These are phyloP conservation scores for Tricholaema leucomelas DNA, from an alignment of 2,113 vertebrate genomes.

Conservation along the genomic window DNA sequence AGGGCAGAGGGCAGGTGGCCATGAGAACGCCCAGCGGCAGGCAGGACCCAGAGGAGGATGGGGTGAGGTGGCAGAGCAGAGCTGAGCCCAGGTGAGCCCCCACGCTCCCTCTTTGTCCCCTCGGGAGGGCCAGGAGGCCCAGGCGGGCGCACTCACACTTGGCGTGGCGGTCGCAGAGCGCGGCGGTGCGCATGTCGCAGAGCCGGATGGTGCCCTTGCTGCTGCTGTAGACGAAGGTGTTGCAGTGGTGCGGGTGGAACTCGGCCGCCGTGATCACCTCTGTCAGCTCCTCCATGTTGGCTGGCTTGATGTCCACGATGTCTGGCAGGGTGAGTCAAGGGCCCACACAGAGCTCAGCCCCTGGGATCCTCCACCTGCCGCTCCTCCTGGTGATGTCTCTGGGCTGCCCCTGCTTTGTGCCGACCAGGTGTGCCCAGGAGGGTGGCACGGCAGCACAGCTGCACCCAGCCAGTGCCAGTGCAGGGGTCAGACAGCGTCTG, in stretches of 20 bases:
- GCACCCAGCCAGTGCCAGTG: accelerated
- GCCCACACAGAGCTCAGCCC: not conserved
- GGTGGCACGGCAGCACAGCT: accelerated
- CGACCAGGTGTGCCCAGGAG: accelerated
- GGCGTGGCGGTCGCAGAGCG: slow-evolving; percentile 92
- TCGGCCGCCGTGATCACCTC: slow-evolving; percentile 95
- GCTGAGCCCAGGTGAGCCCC: not conserved
- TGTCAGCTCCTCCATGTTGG: slow-evolving; percentile 97
- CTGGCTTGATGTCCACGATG: slow-evolving; percentile 95
- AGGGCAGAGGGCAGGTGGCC: not conserved
- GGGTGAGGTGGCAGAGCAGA: accelerated
- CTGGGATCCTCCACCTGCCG: not conserved
- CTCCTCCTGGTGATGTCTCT: accelerated
- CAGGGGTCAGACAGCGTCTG: accelerated
- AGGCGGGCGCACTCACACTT: slow-evolving; percentile 84
- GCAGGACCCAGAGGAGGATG: accelerated
- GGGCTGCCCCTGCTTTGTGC: accelerated
- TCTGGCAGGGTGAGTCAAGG: slow-evolving; percentile 86
- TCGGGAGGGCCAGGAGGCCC: too few species aligned
- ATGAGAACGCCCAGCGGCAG: accelerated
- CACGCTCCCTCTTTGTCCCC: accelerated
- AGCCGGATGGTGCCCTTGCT: slow-evolving; percentile 96
- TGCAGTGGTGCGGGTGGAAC: slow-evolving; percentile 94
- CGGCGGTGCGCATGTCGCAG: slow-evolving; percentile 92
- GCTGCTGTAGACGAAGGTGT: slow-evolving; percentile 97